Evolutionary conservation across 2,113 vertebrate species (phyloP), one percentile per base, ranked within the genome.

Genomic region (Vulpes lagopus): DNA sequence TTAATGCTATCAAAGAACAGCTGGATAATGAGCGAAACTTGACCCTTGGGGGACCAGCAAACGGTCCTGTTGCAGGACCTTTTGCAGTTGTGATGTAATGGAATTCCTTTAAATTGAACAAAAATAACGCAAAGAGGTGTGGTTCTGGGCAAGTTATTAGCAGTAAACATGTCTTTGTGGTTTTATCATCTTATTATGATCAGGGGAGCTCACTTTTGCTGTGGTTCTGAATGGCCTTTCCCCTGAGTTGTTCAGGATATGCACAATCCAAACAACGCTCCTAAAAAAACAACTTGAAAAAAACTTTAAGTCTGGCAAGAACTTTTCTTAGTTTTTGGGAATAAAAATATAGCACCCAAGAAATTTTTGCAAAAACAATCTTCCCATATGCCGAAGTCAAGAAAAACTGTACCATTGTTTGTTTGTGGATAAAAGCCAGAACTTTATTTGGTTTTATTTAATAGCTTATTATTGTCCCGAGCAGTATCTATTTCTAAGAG

Each of bases 1-100:
- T 97, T 94, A 98, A 96, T 90, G 95, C 97, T 97, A 97, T 98
- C 98, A 98, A 91, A 96, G 96, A 97, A 98, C 97, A 98, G 98
- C 97, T 97, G 98, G 95, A 53, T 96, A 96, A 93, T 74, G 96
- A 96, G 94, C 94, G 97, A 93, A 98, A 98, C 84, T 59, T 78
- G 95, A 97, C 97, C 94, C 97, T 35, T 59, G 94, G 89, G 96
- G 85, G 87, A 65, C 87, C 11, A 89, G 85, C 43, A 49, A 59
- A 71, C 85, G 38, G 59, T 16, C 67, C 88, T 91, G 84, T 74
- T 20, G 49, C 62, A 89, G 88, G 95, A 55, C 81, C 93, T 51
- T n/a, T 67, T 76, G 74, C 51, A 91, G 80, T 94, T 97, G 91
- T 97, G 96, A 97, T 86, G 96, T 93, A 84, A 98, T 95, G 95